Evolutionary conservation across 2,113 vertebrate genomes (phyloP), one percentile per base, ranked within the genome.

Genomic region (Dipodomys ordii): DNA sequence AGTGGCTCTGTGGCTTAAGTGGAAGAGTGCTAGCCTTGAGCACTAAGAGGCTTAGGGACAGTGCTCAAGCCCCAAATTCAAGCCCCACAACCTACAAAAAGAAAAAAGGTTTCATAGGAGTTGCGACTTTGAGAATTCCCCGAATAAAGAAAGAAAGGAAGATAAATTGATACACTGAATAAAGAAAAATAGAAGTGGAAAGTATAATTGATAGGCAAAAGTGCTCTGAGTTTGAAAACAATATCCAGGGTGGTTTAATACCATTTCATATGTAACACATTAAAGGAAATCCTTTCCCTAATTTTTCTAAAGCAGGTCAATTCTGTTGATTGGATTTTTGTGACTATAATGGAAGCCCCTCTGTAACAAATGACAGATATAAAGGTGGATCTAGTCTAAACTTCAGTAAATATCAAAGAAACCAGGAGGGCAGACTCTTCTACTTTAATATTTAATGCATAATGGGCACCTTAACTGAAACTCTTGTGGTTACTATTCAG

Each of bases 151-250:
- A 77, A 81, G 72, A 85, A 57, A 57, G 53, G 53, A 57, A 57
- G 53, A 57, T 60, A 28, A 74, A 3, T 27, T 71, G 72, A 94
- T 44, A 92, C 44, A 87, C 27, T 87, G 53, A 87, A 69, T 79
- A 23, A 85, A 65, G 64, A 89, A 79, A 94, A 89, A 64, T 92
- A 39, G 28, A 79, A 44, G 19, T 86, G 87, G 44, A 77, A 89
- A 95, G 64, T 90, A 4, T 82, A 82, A 82, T 46, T 46, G 76
- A 71, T 93, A 22, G 82, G 60, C 28, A 71, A 64, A 86, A 88
- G 67, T 83, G 25, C 19, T 90, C 49, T 74, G 60, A 85, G 18
- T 93, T 60, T 88, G 92, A 92, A 83, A 79, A 79, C 88, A 94
- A 68, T 27, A 87, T 69, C n/a, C 25, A 87, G 18, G 1, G 30